Conservation (phyloP, 2,888 invertebrate genomes). For the Heliconius aoede region DNA sequence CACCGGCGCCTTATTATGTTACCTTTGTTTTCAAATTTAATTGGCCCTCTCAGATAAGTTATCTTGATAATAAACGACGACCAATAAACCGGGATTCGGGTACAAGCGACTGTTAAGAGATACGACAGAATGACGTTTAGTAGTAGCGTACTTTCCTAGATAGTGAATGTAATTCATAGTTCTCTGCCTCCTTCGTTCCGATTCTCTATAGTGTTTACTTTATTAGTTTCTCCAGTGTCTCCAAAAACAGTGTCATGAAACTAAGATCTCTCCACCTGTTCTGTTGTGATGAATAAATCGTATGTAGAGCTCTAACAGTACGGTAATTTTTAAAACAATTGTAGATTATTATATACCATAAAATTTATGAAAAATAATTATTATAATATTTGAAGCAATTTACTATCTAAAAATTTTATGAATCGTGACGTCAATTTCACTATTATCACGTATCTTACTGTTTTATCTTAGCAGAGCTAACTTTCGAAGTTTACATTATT, state of each 20-base stretch:
- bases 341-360: not conserved
- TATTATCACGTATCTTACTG: not conserved
- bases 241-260: not conserved
- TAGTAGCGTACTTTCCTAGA: constrained; percentile 55
- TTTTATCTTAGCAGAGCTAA: not conserved
- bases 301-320: not conserved
- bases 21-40: constrained; percentile 84
- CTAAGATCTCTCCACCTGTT: not conserved
- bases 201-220: not conserved
- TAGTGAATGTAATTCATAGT: constrained; percentile 30
- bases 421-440: constrained; percentile 23
- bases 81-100: constrained; percentile 80
- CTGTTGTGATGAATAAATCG: not conserved
- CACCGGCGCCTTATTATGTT: constrained; percentile 81
- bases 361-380: constrained; percentile 14
- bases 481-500: constrained; percentile 6
- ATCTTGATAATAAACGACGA: constrained; percentile 83
- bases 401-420: constrained; percentile 13
- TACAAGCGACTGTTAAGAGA: constrained; percentile 72
- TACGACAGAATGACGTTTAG: constrained; percentile 69
- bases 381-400: constrained; percentile 10
- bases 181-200: not conserved
- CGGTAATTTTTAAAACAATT: constrained; percentile 3
- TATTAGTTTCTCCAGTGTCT: no score
- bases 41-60: constrained; percentile 82